phyloP scores from a whole-genome alignment of 1,140 invertebrate species.

The Zaprionus lachaisei region DNA sequence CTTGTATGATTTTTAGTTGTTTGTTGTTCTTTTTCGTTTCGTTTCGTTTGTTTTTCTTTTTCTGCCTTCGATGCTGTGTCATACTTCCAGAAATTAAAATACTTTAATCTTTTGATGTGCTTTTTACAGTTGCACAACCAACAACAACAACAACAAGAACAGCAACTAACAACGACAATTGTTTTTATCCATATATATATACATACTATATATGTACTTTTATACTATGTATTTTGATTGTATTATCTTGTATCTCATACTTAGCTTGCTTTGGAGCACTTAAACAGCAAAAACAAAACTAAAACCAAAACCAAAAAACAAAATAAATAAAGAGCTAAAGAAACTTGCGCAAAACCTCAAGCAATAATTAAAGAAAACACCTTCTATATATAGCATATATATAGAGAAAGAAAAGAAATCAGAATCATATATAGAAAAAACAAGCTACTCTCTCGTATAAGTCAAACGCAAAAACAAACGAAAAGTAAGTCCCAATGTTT shows the following conservation, averaged over 20 bases:
- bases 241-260: conserved; percentile 84
- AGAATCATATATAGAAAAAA: conserved; percentile 48
- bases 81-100: conserved; percentile 27
- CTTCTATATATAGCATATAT: conserved; percentile 44
- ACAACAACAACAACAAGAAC: background rate
- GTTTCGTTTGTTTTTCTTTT: conserved; percentile 7
- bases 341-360: conserved; percentile 55
- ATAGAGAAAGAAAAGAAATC: conserved; percentile 24
- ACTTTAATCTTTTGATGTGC: conserved; percentile 38
- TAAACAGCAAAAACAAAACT: conserved; percentile 73
- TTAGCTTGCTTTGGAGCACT: conserved; percentile 84
- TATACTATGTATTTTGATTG: conserved; percentile 81
- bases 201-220: conserved; percentile 69
- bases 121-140: conserved; percentile 40
- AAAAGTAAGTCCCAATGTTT: conserved; percentile 81
- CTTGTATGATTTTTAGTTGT: background rate
- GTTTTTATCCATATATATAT: conserved; percentile 47
- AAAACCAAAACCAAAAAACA: conserved; percentile 53
- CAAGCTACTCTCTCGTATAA: conserved; percentile 58
- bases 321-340: conserved; percentile 54
- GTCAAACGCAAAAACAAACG: conserved; percentile 75
- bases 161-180: conserved; percentile 39
- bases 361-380: conserved; percentile 48
- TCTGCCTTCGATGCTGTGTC: conserved; percentile 16
- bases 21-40: conserved; percentile 1